Base-by-base conservation (phyloP, 1,140 invertebrate genomes). In the Pogonus chalceus region DNA sequence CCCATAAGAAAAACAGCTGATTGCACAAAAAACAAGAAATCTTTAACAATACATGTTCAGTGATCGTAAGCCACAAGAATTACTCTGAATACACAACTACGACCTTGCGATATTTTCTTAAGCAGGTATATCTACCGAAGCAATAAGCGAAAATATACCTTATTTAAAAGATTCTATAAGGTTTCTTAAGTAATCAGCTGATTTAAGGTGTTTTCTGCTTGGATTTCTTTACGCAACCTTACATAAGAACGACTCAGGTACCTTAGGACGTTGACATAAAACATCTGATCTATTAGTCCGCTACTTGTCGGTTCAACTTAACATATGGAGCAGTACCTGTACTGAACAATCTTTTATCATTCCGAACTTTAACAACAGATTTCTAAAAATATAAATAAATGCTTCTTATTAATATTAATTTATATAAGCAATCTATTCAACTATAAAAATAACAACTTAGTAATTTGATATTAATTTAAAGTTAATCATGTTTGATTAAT, bases 21-120 rank as follows among this genome's bases (percentile, higher is more conserved):
- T 18, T 31, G 26, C 18, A 43, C 7, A n/a, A n/a, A n/a, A n/a
- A n/a, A n/a, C n/a, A n/a, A 43, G 18, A 16, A 4, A 43, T 43
- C 26, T 14, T 31, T 16, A 43, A 43, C 37, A 43, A 43, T 43
- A 18, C 37, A 18, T 43, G 37, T 43, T 18, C 37, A 43, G 9
- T 43, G 37, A 43, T 43, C 37, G 37, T 18, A 43, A 43, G 18
- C 37, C 37, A 43, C 37, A 43, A 43, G 37, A 43, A 43, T 43
- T 43, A 43, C 37, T 18, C 18, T 43, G 37, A 9, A 43, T 18
- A 43, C 18, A 16, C 37, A 12, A 43, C 37, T 16, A 10, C 18
- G 37, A 43, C 37, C 37, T 43, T 43, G 37, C 18, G 9, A 12
- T 9, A 4, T 4, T 43, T 16, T 43, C 37, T n/a, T n/a, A n/a